Conservation (phyloP, 2,113 vertebrate genomes). For the Eulemur rufifrons region DNA sequence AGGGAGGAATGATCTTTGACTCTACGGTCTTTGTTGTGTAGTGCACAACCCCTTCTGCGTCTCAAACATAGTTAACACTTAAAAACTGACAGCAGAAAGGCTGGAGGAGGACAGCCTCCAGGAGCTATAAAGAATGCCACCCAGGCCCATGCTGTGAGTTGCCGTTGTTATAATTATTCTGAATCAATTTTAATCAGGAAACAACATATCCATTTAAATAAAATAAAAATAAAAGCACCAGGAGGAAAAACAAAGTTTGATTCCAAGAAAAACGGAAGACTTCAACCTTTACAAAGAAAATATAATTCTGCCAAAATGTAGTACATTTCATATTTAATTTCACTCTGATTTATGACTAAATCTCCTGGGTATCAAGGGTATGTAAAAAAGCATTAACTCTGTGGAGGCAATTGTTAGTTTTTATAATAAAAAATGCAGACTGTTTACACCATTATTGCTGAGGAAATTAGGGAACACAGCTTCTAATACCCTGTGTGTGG, state of each 20-base stretch:
- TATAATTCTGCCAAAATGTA: constrained; percentile 77
- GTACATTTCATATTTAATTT: constrained; percentile 78
- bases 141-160: background rate
- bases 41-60: background rate
- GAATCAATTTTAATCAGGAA: constrained; percentile 66
- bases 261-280: constrained; percentile 64
- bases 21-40: background rate
- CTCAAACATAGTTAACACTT: background rate
- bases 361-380: constrained; percentile 73
- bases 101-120: background rate
- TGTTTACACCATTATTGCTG: constrained; percentile 83
- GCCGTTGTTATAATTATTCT: constrained; percentile 56
- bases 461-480: constrained; percentile 85
- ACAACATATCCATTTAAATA: constrained; percentile 63
- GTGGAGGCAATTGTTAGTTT: constrained; percentile 80
- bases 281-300: constrained; percentile 67
- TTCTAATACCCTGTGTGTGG: constrained; percentile 80
- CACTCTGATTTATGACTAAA: constrained; percentile 80
- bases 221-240: constrained; percentile 74
- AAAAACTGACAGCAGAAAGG: background rate
- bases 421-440: constrained; percentile 86
- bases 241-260: constrained; percentile 67
- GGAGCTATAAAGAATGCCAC: background rate
- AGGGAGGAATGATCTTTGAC: background rate
- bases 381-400: constrained; percentile 81